Percentiles rank a stretch among this genome's conserved stretches.
phyloP scores from a whole-genome alignment of 1,140 invertebrate species.

The Helicoverpa zea region DNA sequence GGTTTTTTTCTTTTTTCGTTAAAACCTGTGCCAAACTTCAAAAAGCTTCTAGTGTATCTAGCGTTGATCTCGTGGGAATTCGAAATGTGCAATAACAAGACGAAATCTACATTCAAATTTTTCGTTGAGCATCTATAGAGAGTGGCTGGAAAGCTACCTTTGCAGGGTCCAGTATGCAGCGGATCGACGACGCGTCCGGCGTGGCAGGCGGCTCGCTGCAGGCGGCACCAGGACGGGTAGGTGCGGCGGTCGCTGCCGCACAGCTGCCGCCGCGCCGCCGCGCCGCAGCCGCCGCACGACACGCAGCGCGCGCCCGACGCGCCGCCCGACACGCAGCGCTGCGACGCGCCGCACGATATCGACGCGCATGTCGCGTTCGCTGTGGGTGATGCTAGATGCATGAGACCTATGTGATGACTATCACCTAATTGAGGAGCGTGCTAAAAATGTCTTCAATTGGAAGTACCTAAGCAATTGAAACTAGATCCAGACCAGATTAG shows the following conservation, averaged over 20 bases:
- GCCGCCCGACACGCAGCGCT: constrained; percentile 92
- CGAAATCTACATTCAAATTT: too few species aligned
- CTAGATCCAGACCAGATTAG: too few species aligned
- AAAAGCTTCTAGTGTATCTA: too few species aligned
- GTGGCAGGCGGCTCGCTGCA: constrained; percentile 94
- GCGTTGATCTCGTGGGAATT: too few species aligned
- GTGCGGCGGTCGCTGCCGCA: constrained; percentile 95
- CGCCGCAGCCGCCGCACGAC: constrained; percentile 92
- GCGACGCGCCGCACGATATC: constrained; percentile 91
- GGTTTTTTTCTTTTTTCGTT: too few species aligned
- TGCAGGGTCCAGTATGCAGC: constrained; percentile 91
- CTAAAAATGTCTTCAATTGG: not conserved
- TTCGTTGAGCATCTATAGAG: too few species aligned
- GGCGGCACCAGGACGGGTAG: constrained; percentile 95
- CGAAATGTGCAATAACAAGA: too few species aligned
- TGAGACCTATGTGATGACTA: too few species aligned
- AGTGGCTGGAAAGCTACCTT: constrained; percentile 65
- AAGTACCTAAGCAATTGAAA: not conserved
- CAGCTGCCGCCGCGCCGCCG: constrained; percentile 87
- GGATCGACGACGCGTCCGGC: constrained; percentile 93
- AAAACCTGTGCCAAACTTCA: too few species aligned
- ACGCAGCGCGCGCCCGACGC: constrained; percentile 92
- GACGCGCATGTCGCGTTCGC: constrained; percentile 92
- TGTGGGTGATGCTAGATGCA: constrained; percentile 68
- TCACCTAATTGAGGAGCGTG: too few species aligned